Evolutionary conservation across 2,888 invertebrate genomes (phyloP).

Genomic region (Callyntrura guangdongensis): DNA sequence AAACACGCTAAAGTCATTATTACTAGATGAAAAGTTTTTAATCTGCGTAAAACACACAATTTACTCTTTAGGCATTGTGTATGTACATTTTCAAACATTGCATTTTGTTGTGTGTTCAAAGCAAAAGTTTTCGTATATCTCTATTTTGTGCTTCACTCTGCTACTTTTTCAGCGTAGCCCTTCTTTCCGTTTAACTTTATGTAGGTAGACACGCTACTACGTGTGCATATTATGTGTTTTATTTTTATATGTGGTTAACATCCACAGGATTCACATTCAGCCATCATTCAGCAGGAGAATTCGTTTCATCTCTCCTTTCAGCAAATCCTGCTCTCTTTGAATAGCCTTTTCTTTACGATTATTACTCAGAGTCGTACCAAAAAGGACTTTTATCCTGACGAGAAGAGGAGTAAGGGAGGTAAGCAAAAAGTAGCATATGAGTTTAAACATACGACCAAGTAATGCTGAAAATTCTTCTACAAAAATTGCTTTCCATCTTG

Average conservation of each 20-base stretch:
- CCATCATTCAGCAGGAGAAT: neutral
- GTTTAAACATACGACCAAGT: neutral
- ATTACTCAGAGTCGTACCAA: conserved; percentile 5
- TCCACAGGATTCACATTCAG: neutral
- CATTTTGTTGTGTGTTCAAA: neutral
- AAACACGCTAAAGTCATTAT: no score
- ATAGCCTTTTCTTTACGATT: conserved; percentile 61
- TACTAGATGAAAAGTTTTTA: no score
- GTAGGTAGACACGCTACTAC: no score
- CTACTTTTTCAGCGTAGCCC: neutral
- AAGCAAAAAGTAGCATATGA: neutral
- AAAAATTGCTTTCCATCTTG: conserved; percentile 43
- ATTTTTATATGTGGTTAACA: neutral
- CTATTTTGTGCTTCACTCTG: neutral
- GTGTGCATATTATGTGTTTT: no score
- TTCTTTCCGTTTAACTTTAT: neutral
- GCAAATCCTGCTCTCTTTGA: conserved; percentile 47
- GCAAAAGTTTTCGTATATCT: neutral
- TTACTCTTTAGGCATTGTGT: no score
- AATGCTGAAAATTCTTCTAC: conserved; percentile 28
- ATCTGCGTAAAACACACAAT: no score
- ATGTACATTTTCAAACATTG: conserved; percentile 18
- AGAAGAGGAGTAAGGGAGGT: neutral
- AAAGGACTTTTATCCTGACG: conserved; percentile 42
- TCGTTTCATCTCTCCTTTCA: conserved; percentile 20